Evolutionary conservation across 2,113 vertebrate species (phyloP).

Genomic region (Myiagra hebetior): DNA sequence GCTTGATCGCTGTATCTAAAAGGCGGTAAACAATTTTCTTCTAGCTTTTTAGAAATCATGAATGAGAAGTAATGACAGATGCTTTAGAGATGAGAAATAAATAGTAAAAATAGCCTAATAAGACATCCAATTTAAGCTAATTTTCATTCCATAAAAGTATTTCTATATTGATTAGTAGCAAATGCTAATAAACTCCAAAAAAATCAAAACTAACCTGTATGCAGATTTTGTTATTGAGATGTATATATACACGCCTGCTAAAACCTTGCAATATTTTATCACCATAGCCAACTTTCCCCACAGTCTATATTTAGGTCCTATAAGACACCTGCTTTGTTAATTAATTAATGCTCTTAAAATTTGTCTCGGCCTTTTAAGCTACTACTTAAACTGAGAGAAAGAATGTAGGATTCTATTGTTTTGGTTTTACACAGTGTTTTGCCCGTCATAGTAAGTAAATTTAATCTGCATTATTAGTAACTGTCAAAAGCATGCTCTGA

Average conservation of each 20-base stretch:
- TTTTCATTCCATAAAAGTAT: not conserved
- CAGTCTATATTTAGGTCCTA: not conserved
- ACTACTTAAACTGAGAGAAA: not conserved
- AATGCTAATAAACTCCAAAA: not conserved
- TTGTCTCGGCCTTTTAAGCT: not conserved
- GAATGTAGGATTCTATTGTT: constrained; percentile 36
- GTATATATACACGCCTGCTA: fast-evolving
- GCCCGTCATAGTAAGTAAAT: constrained; percentile 67
- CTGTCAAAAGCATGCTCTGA: constrained; percentile 69
- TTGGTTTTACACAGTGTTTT: constrained; percentile 67
- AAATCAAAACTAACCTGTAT: not conserved
- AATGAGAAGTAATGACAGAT: not conserved
- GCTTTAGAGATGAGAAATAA: not conserved
- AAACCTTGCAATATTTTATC: not conserved
- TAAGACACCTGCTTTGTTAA: not conserved
- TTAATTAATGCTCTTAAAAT: constrained; percentile 13
- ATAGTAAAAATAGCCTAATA: not conserved
- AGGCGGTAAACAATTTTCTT: not conserved
- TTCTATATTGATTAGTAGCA: not conserved
- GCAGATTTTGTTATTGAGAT: not conserved
- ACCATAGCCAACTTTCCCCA: not conserved
- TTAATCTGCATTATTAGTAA: constrained; percentile 77
- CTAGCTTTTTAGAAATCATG: not conserved
- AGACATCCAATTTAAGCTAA: not conserved
- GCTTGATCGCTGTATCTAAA: not conserved